Evolutionary conservation across 2,113 vertebrate genomes (phyloP), one percentile per base, ranked within the genome.

Genomic region (Phalacrocorax brasilianus): DNA sequence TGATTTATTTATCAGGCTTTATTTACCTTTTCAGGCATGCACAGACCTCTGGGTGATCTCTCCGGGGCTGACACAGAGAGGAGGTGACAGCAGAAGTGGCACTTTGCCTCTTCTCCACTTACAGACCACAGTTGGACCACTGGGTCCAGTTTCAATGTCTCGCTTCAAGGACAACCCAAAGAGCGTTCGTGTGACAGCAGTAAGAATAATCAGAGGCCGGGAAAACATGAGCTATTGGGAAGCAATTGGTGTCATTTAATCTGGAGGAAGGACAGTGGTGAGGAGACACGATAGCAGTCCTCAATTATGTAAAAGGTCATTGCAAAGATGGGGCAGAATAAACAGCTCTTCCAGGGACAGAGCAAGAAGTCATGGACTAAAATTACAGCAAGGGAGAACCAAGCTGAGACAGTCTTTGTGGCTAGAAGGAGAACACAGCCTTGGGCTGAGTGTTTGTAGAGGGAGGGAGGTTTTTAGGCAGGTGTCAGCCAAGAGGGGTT

Each of bases 301-400:
- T 97, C 81, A 95, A 91, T 95, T 78, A 94, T 97, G 88, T 35
- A 96, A 47, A 95, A 96, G 93, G 96, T 84, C 93, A 45, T 3
- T 35, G 77, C 77, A 17, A 14, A 35, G 63, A 26, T 38, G 47
- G 26, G 33, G 47, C 26, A 50, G 65, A 19, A 30, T 4, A 11
- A 82, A 71, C 12, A 52, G 80, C 44, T 73, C 38, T 47, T 7
- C 50, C 72, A 16, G 76, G 32, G n/a, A 42, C 32, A 5, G 66
- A 28, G 14, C 7, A 19, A 90, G 28, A 7, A 95, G 47, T 5
- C 68, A 3, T 0, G 27, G 76, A 19, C 68, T 78, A 47, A 20
- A 81, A 63, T 71, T 28, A 4, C 71, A 74, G 35, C 38, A 5
- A 23, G 44, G 24, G 5, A 77, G 33, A 73, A 24, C 17, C 23